Evolutionary conservation across 2,888 invertebrate species (phyloP).

Genomic region (Netelia melanura): DNA sequence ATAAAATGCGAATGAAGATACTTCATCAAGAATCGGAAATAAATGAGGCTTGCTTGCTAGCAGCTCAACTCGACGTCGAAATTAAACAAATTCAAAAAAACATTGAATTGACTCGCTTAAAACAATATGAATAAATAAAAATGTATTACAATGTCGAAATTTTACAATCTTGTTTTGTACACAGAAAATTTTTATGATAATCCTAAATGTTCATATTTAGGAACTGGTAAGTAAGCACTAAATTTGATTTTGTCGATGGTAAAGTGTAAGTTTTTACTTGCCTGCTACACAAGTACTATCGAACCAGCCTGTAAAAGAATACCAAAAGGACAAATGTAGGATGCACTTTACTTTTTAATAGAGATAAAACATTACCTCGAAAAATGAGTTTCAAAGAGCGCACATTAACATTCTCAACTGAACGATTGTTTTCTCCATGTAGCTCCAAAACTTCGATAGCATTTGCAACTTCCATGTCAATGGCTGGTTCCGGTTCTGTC

Average conservation of each 20-base stretch:
- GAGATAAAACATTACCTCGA: no score
- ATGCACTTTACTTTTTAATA: no score
- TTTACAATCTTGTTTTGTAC: background rate
- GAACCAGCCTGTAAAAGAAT: no score
- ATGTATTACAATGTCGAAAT: background rate
- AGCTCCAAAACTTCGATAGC: no score
- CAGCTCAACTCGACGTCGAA: background rate
- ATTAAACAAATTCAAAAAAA: conserved; percentile 5
- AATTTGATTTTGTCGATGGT: background rate
- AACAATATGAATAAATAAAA: background rate
- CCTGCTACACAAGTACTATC: no score
- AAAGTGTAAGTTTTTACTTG: background rate
- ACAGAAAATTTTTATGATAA: background rate
- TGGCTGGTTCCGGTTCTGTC: no score
- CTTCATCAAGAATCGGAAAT: background rate
- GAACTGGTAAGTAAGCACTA: background rate
- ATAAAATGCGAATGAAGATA: background rate
- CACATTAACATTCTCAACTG: no score
- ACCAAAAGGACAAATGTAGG: no score
- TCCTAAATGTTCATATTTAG: background rate
- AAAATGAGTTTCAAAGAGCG: no score
- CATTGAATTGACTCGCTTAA: background rate
- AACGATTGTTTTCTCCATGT: no score
- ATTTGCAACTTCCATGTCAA: no score
- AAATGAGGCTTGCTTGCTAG: background rate